Conservation (phyloP, 2,888 invertebrate genomes). For the Sabatieria punctata region DNA sequence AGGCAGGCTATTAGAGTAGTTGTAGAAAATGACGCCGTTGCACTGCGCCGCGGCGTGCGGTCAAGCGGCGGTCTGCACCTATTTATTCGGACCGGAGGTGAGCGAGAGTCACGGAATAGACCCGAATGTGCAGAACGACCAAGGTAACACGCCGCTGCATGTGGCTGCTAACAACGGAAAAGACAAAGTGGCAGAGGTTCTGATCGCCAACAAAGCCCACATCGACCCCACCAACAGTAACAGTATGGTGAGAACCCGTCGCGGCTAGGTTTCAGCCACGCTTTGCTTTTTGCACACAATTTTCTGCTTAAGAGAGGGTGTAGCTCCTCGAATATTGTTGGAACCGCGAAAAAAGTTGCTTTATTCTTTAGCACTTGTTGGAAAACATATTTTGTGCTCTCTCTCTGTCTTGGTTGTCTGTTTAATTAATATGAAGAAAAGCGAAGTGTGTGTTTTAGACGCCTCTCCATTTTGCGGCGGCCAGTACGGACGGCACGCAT, state of each 20-base stretch:
- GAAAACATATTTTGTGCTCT: too few species aligned
- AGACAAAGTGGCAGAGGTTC: slow-evolving; percentile 40
- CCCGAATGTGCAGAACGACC: slow-evolving; percentile 42
- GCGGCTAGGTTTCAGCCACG: too few species aligned
- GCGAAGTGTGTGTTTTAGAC: slow-evolving; percentile 35
- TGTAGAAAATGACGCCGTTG: too few species aligned
- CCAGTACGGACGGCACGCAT: slow-evolving; percentile 45
- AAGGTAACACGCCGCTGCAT: slow-evolving; percentile 45
- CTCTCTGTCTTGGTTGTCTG: background rate
- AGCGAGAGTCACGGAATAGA: slow-evolving; percentile 42
- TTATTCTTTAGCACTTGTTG: background rate
- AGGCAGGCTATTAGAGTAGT: too few species aligned
- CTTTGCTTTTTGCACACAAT: too few species aligned
- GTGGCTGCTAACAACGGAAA: slow-evolving; percentile 47
- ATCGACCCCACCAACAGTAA: slow-evolving; percentile 42
- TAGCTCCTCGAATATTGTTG: too few species aligned
- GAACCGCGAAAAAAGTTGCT: too few species aligned
- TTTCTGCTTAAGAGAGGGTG: too few species aligned
- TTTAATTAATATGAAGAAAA: background rate
- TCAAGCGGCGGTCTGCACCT: background rate
- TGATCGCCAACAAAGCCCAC: slow-evolving; percentile 40
- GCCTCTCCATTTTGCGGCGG: slow-evolving; percentile 45
- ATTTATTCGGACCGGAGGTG: background rate
- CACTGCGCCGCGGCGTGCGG: too few species aligned
- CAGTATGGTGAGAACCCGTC: slow-evolving; percentile 34